Evolutionary conservation across 2,113 vertebrate genomes (phyloP).

Genomic region (Fukomys damarensis): DNA sequence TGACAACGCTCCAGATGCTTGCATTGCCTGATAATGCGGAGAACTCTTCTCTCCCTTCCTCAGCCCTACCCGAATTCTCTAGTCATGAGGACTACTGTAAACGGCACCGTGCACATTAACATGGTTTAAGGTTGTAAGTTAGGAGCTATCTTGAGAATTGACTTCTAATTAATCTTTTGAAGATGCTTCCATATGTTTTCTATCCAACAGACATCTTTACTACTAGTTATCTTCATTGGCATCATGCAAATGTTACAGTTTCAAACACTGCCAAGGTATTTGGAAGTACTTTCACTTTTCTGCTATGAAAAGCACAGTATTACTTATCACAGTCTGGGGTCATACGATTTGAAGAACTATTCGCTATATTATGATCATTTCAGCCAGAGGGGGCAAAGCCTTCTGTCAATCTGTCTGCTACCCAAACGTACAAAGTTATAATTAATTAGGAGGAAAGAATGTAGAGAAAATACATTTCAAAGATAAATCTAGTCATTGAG

Average conservation of each 20-base stretch:
- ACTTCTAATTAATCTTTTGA: neutral
- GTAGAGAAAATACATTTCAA: constrained; percentile 66
- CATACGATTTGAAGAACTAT: constrained; percentile 60
- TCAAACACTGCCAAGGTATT: constrained; percentile 12
- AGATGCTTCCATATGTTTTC: neutral
- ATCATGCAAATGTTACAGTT: neutral
- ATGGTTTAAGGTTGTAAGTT: neutral
- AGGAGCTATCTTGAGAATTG: neutral
- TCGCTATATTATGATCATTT: constrained; percentile 78
- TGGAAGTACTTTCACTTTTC: neutral
- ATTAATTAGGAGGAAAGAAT: constrained; percentile 76
- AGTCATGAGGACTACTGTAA: neutral
- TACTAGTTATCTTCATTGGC: neutral
- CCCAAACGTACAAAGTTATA: constrained; percentile 67
- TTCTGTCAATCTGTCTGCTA: constrained; percentile 69
- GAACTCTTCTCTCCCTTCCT: neutral
- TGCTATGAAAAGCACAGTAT: constrained; percentile 51
- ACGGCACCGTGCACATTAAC: neutral
- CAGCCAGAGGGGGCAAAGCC: constrained; percentile 64
- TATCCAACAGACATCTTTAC: neutral
- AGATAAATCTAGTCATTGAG: constrained; percentile 71
- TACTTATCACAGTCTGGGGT: constrained; percentile 72
- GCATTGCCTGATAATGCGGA: neutral
- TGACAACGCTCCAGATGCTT: neutral
- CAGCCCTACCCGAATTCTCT: neutral